These are phyloP conservation scores for Scomber colias DNA, from an alignment of 2,113 vertebrate genomes.

Conservation along the genomic window DNA sequence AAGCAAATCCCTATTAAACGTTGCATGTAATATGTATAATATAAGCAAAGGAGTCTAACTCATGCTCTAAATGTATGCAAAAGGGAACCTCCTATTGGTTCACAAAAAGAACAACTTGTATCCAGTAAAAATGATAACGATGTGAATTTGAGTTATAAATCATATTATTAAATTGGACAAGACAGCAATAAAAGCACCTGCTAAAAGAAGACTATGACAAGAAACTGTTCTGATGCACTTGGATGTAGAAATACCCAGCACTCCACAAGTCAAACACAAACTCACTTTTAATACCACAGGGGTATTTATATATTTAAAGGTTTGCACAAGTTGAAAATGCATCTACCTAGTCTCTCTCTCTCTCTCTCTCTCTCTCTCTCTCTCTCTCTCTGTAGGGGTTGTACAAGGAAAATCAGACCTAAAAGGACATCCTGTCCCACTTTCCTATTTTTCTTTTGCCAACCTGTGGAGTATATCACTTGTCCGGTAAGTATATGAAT, in stretches of 20 bases:
- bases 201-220: slow-evolving; percentile 24
- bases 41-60: too few relatives aligned
- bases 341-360: slow-evolving; percentile 31
- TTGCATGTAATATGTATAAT: too few relatives aligned
- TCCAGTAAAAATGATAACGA: not conserved
- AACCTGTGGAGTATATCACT: slow-evolving; percentile 33
- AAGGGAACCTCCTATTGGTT: too few relatives aligned
- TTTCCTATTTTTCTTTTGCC: slow-evolving; percentile 45
- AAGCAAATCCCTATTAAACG: too few relatives aligned
- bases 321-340: slow-evolving; percentile 49
- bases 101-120: too few relatives aligned
- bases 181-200: not conserved
- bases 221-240: slow-evolving; percentile 36
- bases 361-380: too few relatives aligned
- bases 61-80: too few relatives aligned
- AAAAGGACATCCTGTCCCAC: slow-evolving; percentile 58
- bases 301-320: slow-evolving; percentile 65
- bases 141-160: not conserved
- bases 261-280: slow-evolving; percentile 50
- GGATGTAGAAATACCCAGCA: slow-evolving; percentile 36
- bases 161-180: slow-evolving; percentile 7
- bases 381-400: not conserved
- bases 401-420: slow-evolving; percentile 29
- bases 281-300: slow-evolving; percentile 50
- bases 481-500: slow-evolving; percentile 10